Percentiles rank a stretch among this genome's conserved stretches.
Evolutionary conservation across 2,113 vertebrate species (phyloP).

Genomic region (Plestiodon gilberti): DNA sequence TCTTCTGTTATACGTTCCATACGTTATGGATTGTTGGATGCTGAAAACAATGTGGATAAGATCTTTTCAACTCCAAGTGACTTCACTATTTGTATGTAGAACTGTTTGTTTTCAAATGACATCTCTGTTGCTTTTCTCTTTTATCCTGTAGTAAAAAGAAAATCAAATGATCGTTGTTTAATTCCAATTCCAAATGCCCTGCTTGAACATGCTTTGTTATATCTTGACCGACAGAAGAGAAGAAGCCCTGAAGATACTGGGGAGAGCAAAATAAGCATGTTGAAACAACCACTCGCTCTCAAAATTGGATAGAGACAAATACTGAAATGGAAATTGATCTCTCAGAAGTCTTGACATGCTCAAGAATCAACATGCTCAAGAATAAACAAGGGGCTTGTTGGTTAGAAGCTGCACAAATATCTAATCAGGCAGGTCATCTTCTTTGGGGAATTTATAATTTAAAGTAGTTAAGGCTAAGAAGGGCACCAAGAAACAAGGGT

Average conservation of each 20-base stretch:
- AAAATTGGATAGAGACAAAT: background rate
- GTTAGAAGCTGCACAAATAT: background rate
- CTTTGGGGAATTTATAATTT: too few species aligned
- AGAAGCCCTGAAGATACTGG: slow-evolving; percentile 89
- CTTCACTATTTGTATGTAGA: background rate
- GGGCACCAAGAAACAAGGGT: background rate
- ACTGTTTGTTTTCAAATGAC: background rate
- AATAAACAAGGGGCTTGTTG: background rate
- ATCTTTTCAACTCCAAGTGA: slow-evolving; percentile 37
- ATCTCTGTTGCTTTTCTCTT: slow-evolving; percentile 37
- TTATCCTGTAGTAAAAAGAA: slow-evolving; percentile 86
- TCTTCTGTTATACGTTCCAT: too few species aligned
- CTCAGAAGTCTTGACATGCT: background rate
- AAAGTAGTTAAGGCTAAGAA: background rate
- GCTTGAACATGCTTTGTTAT: slow-evolving; percentile 91
- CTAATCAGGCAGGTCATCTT: background rate
- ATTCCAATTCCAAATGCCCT: slow-evolving; percentile 95
- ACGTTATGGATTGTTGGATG: background rate
- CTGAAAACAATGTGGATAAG: slow-evolving; percentile 6
- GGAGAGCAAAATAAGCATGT: slow-evolving; percentile 89
- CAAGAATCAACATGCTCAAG: too few species aligned
- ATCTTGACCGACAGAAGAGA: slow-evolving; percentile 86
- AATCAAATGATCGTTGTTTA: slow-evolving; percentile 96
- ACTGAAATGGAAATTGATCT: background rate
- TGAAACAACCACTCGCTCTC: slow-evolving; percentile 7